Evolutionary conservation across 2,888 invertebrate genomes (phyloP), one percentile per base, ranked within the genome.

Genomic region (Drosophila meridiana): DNA sequence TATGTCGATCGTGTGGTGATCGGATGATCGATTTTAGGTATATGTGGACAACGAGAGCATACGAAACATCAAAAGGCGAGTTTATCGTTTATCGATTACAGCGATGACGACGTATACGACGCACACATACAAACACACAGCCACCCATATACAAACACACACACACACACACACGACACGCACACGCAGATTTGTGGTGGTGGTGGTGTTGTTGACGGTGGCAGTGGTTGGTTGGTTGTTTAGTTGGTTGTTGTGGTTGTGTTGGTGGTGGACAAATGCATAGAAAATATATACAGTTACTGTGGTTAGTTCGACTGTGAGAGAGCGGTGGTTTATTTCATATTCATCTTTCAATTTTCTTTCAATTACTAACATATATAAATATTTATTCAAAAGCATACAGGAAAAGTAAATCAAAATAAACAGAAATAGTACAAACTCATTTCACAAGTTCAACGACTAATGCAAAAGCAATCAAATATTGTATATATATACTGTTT

Each of bases 391-490:
- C 56, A 82, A 86, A 90, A 90, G 89, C 85, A 85, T 90, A 85
- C 89, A 88, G n/a, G 20, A 76, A 63, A 63, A 61, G 42, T 30
- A 42, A 56, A 56, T 42, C 4, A 57, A 64, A 80, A 48, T n/a
- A 57, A 13, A 73, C 34, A 45, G 57, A 73, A 50, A 40, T 43
- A 68, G 57, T 83, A 87, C 72, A 90, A 52, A 85, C 73, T 85
- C 89, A 89, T 90, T 43, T 61, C 84, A 85, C 78, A 86, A 78
- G 68, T 69, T 63, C 69, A 90, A 86, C 85, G 76, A 74, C 88
- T 90, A 86, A 90, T 81, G 87, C 85, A 89, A 90, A 85, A 90
- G 90, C 90, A 90, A 87, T 86, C 88, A 89, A 90, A 74, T 43
- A 8, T 20, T 86, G 76, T 68, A 53, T 50, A 72, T 34, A 36